Conservation (phyloP, 2,113 vertebrate species). For the Hippolais icterina region DNA sequence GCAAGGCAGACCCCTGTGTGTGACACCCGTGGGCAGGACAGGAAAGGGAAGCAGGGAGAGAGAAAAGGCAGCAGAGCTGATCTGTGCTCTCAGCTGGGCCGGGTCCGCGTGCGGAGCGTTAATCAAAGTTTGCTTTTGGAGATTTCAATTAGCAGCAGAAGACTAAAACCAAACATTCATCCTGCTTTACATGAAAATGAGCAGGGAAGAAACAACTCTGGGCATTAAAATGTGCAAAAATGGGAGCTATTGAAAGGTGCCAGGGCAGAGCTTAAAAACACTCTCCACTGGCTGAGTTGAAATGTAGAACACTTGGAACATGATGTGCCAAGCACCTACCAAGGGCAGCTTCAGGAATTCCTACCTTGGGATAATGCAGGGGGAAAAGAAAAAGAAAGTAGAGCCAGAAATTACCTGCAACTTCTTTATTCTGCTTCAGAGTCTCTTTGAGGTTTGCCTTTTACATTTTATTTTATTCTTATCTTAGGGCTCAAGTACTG, state of each 20-base stretch:
- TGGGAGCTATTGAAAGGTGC: neutral
- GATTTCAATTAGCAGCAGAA: constrained; percentile 47
- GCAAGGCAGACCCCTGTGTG: neutral
- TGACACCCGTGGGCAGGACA: neutral
- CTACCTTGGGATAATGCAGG: neutral
- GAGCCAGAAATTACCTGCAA: neutral
- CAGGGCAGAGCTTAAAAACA: constrained; percentile 18
- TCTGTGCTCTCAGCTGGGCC: neutral
- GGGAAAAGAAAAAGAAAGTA: neutral
- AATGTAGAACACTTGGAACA: constrained; percentile 38
- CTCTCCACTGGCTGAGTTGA: constrained; percentile 33
- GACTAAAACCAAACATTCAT: constrained; percentile 34
- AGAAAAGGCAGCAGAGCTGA: neutral
- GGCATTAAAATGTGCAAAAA: constrained; percentile 28
- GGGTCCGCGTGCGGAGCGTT: neutral
- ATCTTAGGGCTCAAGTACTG: constrained; percentile 26
- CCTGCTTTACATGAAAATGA: constrained; percentile 66
- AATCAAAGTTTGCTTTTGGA: constrained; percentile 62
- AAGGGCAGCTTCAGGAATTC: neutral
- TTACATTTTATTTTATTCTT: constrained; percentile 33
- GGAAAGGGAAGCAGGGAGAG: neutral
- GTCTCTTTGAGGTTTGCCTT: constrained; percentile 52
- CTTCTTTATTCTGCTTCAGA: constrained; percentile 30
- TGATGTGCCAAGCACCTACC: constrained; percentile 8
- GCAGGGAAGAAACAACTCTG: neutral